These are phyloP conservation scores for Amblyopsis rosae DNA, from an alignment of 2,113 vertebrate species.

Conservation along the genomic window DNA sequence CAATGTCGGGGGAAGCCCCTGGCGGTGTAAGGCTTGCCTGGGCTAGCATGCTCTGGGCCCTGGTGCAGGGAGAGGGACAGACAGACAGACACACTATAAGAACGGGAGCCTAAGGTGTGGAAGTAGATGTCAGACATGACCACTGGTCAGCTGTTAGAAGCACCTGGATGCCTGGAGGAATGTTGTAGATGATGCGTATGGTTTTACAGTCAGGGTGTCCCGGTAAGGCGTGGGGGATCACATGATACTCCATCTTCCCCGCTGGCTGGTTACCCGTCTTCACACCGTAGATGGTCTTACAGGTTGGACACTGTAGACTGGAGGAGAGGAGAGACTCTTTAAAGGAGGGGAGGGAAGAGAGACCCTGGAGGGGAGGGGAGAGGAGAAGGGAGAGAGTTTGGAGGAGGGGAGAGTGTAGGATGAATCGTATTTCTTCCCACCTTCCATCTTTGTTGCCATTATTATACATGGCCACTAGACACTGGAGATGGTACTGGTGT, in stretches of 20 bases:
- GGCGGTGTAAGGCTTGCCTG: slow-evolving; percentile 91
- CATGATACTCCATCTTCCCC: slow-evolving; percentile 96
- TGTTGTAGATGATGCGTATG: slow-evolving; percentile 95
- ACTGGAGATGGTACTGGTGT: slow-evolving; percentile 91
- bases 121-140: neutral
- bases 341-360: neutral
- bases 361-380: neutral
- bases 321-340: neutral
- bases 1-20: slow-evolving; percentile 94
- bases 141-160: neutral
- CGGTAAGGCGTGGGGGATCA: slow-evolving; percentile 92
- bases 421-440: neutral
- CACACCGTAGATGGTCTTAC: slow-evolving; percentile 96
- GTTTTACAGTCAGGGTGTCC: slow-evolving; percentile 92
- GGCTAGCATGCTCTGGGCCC: slow-evolving; percentile 92
- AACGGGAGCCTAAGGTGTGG: neutral
- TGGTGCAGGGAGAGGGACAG: slow-evolving; percentile 46
- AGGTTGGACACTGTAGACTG: slow-evolving; percentile 94
- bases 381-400: neutral
- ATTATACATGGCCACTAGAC: slow-evolving; percentile 95
- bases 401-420: neutral
- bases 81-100: accelerated
- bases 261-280: slow-evolving; percentile 95
- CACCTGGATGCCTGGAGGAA: slow-evolving; percentile 93
- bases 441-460: slow-evolving; percentile 90